A percentile compares a stretch with the other conserved stretches of the same genome.
phyloP scores from a whole-genome alignment of 2,113 vertebrate species.

The Xerus inauris region DNA sequence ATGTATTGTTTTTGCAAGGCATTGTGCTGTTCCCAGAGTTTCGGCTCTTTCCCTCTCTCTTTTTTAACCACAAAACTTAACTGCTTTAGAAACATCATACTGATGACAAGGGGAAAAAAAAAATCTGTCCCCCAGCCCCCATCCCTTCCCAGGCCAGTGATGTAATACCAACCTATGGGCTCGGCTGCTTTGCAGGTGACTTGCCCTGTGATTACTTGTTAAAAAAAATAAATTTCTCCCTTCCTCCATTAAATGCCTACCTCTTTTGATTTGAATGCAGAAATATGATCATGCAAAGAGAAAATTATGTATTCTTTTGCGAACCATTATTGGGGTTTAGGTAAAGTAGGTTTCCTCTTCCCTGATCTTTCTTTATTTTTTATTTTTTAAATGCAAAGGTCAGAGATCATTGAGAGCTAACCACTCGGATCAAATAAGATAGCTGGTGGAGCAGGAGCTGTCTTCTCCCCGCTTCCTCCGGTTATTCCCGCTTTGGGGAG shows the following conservation, averaged over 20 bases:
- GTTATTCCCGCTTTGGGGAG: constrained; percentile 73
- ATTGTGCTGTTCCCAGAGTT: constrained; percentile 80
- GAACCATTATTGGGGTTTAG: constrained; percentile 39
- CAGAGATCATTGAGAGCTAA: constrained; percentile 75
- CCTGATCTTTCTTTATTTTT: constrained; percentile 25
- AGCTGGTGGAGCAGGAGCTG: constrained; percentile 21
- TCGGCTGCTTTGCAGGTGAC: constrained; percentile 89
- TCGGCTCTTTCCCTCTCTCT: constrained; percentile 45
- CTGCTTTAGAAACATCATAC: constrained; percentile 82
- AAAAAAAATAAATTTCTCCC: constrained; percentile 63
- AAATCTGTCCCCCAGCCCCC: constrained; percentile 64
- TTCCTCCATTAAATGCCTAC: constrained; percentile 50
- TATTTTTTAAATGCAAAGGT: constrained; percentile 66
- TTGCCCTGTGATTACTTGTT: constrained; percentile 86
- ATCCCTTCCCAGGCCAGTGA: constrained; percentile 84
- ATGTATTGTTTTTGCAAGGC: constrained; percentile 81
- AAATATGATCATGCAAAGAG: constrained; percentile 33
- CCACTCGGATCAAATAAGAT: constrained; percentile 29
- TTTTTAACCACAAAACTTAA: constrained; percentile 76
- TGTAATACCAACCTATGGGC: constrained; percentile 79
- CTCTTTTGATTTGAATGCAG: constrained; percentile 53
- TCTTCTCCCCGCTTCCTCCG: constrained; percentile 53
- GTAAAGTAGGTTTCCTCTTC: constrained; percentile 40
- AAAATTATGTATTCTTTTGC: constrained; percentile 40
- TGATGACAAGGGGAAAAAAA: constrained; percentile 85